Evolutionary conservation across 2,797 vertebrate genomes (phyloP).

Genomic region (Acanthurus lineatus): DNA sequence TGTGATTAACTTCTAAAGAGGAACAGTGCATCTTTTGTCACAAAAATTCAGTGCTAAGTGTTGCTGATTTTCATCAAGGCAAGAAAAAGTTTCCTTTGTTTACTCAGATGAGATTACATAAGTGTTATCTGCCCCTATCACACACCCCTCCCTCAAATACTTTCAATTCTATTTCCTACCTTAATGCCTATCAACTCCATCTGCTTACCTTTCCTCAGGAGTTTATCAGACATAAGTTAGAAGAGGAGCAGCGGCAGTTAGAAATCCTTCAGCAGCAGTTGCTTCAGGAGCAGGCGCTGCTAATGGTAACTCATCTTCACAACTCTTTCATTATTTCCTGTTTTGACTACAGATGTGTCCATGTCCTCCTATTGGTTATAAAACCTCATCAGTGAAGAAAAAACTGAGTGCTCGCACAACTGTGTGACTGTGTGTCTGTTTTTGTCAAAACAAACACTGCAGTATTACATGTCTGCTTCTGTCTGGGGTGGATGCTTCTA

Average conservation of each 20-base stretch:
- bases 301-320: slow-evolving; percentile 89
- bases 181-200: slow-evolving; percentile 52
- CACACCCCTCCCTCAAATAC: slow-evolving; percentile 12
- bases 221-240: slow-evolving; percentile 96
- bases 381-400: slow-evolving; percentile 10
- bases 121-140: slow-evolving; percentile 37
- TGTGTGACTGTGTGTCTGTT: slow-evolving; percentile 10
- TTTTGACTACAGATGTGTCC: slow-evolving; percentile 32
- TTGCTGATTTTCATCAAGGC: slow-evolving; percentile 19
- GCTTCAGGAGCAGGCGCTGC: slow-evolving; percentile 95
- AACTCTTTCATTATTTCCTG: slow-evolving; percentile 34
- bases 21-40: neutral
- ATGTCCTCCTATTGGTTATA: slow-evolving; percentile 6
- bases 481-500: neutral
- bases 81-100: slow-evolving; percentile 36
- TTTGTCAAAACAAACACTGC: slow-evolving; percentile 20
- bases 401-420: neutral
- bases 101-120: slow-evolving; percentile 44
- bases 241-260: slow-evolving; percentile 96
- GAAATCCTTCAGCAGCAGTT: slow-evolving; percentile 97
- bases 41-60: neutral
- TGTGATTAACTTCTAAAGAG: neutral
- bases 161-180: slow-evolving; percentile 50
- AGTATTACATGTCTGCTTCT: slow-evolving; percentile 18
- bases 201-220: slow-evolving; percentile 86